These are phyloP conservation scores for Hylyphantes graminicola DNA, from an alignment of 1,140 invertebrate genomes.

Conservation along the genomic window DNA sequence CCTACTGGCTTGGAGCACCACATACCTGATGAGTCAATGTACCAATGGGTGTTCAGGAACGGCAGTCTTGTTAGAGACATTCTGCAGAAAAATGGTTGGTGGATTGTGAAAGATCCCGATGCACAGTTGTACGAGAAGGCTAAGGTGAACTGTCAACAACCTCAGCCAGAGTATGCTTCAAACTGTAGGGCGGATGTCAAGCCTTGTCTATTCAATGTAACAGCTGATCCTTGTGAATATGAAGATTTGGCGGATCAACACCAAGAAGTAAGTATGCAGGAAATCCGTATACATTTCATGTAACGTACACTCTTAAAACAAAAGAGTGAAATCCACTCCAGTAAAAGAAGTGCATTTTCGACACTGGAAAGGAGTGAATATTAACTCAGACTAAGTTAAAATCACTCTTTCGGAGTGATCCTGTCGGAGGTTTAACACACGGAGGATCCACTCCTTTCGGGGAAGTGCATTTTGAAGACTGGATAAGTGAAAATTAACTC, in stretches of 20 bases:
- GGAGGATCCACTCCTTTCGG: too few species aligned
- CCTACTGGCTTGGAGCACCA: slow-evolving; percentile 11
- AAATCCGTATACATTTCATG: neutral
- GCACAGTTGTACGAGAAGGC: neutral
- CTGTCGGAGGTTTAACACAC: too few species aligned
- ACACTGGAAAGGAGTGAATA: too few species aligned
- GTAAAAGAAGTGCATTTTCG: too few species aligned
- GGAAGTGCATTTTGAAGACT: too few species aligned
- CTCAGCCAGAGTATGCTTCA: slow-evolving; percentile 6
- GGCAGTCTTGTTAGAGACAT: slow-evolving; percentile 63
- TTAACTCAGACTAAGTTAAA: too few species aligned
- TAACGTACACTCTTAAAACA: too few species aligned
- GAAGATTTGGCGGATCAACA: slow-evolving; percentile 65
- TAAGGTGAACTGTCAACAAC: neutral
- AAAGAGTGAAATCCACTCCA: too few species aligned
- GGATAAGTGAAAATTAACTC: too few species aligned
- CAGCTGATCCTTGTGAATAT: slow-evolving; percentile 68
- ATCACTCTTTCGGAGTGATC: too few species aligned
- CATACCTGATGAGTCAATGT: neutral
- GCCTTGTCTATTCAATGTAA: slow-evolving; percentile 63
- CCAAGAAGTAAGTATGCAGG: slow-evolving; percentile 49
- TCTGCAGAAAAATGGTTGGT: slow-evolving; percentile 59
- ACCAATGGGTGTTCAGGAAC: slow-evolving; percentile 46
- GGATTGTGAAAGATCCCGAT: slow-evolving; percentile 9
- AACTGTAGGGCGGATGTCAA: slow-evolving; percentile 6